Evolutionary conservation across 1,140 invertebrate species (phyloP).

Genomic region (Orchesella cincta): DNA sequence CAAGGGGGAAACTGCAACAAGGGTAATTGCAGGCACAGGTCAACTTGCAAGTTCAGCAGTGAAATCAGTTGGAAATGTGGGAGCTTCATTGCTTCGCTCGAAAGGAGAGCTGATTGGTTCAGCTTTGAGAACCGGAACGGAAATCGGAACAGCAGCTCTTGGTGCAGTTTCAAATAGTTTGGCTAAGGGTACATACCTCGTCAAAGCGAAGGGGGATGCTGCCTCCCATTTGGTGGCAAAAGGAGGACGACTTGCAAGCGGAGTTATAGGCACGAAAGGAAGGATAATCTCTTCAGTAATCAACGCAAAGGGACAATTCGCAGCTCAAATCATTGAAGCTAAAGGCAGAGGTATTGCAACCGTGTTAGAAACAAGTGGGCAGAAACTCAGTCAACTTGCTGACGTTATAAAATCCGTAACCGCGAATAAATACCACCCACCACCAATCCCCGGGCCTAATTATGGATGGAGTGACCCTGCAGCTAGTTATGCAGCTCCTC

Average conservation of each 20-base stretch:
- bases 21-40: background rate
- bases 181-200: background rate
- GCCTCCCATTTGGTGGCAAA: background rate
- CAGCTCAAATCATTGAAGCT: background rate
- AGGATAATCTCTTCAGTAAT: background rate
- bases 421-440: background rate
- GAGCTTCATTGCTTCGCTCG: background rate
- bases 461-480: background rate
- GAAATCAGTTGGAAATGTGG: background rate
- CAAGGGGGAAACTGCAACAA: background rate
- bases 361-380: background rate
- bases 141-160: background rate
- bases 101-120: background rate
- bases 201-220: background rate
- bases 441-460: background rate
- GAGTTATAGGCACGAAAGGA: constrained; percentile 5
- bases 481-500: background rate
- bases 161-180: background rate
- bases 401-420: constrained; percentile 2
- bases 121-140: background rate
- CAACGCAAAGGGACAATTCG: constrained; percentile 3
- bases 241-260: background rate
- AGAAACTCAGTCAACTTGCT: background rate
- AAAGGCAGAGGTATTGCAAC: background rate
- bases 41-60: background rate